Base-by-base conservation (phyloP, 2,888 invertebrate genomes). In the Catocala sponsa region DNA sequence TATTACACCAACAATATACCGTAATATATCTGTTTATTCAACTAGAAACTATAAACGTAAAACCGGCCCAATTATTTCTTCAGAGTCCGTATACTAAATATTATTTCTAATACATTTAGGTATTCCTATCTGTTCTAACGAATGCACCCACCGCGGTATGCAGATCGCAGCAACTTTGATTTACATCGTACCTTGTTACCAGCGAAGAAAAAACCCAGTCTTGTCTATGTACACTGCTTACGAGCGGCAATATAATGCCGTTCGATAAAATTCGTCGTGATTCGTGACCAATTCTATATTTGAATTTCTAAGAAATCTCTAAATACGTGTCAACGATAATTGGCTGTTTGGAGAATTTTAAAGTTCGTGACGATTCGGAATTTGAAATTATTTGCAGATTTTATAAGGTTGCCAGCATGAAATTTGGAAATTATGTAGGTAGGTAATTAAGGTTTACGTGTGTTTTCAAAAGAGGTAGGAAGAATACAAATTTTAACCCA, bases 161-260 rank as follows among this genome's bases (percentile, higher is more conserved):
- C 84, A 89, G 88, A 90, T 89, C 72, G 48, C 59, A 59, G 68
- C 68, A 68, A 68, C 84, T 84, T 88, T 90, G 91, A 91, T 91
- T 90, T 91, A 90, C 88, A 87, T 90, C 84, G 75, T 62, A 70
- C 72, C 87, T 89, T 85, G 90, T 87, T 88, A 86, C 81, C 59
- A 68, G 64, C 60, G 57, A 59, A 63, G 69, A 84, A 85, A 86
- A 84, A 83, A 83, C 74, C 65, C 56, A 52, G 48, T 15, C 52
- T 57, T 64, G 54, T 63, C 11, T 56, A 53, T 32, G 74, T 76
- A 70, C 79, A 74, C 71, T 56, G 76, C 64, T 35, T 63, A 59
- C 61, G 59, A 67, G 64, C 38, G 15, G 11, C 48, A 35, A 38
- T 12, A 44, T 42, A 52, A 32, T 7, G 6, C 50, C 42, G 25